Evolutionary conservation across 2,113 vertebrate genomes (phyloP).

Genomic region (Saguinus imperator): DNA sequence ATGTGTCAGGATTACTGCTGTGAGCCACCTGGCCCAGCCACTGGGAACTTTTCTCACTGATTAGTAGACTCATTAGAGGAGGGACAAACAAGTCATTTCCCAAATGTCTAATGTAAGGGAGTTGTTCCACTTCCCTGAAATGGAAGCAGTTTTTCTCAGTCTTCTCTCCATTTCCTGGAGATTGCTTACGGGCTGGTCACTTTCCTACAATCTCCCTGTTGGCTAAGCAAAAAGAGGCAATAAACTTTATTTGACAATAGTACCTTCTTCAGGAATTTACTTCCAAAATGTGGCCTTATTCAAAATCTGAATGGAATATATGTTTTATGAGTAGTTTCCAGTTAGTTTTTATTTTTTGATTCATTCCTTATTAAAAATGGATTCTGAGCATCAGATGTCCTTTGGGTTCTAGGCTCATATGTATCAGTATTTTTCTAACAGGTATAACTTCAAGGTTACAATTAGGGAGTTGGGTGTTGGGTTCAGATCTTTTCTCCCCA

Average conservation of each 20-base stretch:
- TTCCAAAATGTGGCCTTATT: background rate
- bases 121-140: background rate
- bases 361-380: background rate
- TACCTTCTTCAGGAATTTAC: constrained; percentile 53
- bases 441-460: background rate
- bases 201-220: background rate
- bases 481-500: background rate
- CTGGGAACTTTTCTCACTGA: background rate
- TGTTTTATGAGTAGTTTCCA: background rate
- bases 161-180: background rate
- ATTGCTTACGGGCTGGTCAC: background rate
- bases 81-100: constrained; percentile 33
- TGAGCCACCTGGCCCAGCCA: too few species aligned
- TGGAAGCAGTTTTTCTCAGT: background rate
- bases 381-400: background rate
- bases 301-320: background rate
- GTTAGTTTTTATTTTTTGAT: constrained; percentile 10
- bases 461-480: background rate
- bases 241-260: background rate
- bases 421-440: background rate
- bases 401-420: background rate
- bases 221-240: background rate
- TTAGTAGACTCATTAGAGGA: background rate
- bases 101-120: background rate
- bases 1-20: too few species aligned